These are phyloP conservation scores for Drosophila littoralis DNA, from an alignment of 1,140 invertebrate species.

Conservation along the genomic window DNA sequence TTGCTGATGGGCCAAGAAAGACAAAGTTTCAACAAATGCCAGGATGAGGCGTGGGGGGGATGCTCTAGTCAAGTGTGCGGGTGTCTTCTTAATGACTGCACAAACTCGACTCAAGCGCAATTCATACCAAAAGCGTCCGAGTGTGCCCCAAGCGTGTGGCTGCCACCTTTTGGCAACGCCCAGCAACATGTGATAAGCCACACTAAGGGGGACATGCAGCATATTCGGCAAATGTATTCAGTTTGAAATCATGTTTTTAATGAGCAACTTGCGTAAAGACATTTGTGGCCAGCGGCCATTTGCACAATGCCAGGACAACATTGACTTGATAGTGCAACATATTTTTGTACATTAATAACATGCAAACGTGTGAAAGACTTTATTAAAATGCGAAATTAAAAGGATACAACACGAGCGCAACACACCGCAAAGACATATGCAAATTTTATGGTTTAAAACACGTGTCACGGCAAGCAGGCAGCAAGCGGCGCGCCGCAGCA, in stretches of 20 bases:
- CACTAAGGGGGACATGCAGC: not conserved
- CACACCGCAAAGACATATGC: slow-evolving; percentile 53
- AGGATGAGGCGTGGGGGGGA: not conserved
- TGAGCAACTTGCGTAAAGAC: slow-evolving; percentile 58
- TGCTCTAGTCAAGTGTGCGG: slow-evolving; percentile 6
- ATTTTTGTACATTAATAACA: slow-evolving; percentile 71
- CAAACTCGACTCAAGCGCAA: slow-evolving; percentile 14
- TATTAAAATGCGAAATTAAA: slow-evolving; percentile 58
- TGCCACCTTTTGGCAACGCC: slow-evolving; percentile 1
- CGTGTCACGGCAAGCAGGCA: slow-evolving; percentile 48
- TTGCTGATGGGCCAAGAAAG: not conserved
- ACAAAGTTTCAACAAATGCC: slow-evolving; percentile 10
- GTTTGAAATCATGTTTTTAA: slow-evolving; percentile 40
- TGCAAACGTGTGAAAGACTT: slow-evolving; percentile 56
- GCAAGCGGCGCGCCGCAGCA: not conserved
- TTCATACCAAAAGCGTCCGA: slow-evolving; percentile 25
- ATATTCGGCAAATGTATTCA: not conserved
- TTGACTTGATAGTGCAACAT: slow-evolving; percentile 51
- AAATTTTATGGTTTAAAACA: slow-evolving; percentile 73
- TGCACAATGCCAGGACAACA: slow-evolving; percentile 49
- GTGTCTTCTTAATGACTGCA: slow-evolving; percentile 8
- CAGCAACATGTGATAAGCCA: not conserved
- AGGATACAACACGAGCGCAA: slow-evolving; percentile 5
- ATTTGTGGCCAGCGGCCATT: slow-evolving; percentile 15
- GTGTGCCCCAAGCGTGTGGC: not conserved